A percentile compares a stretch with the other conserved stretches of the same genome.
These are phyloP conservation scores for Zygothrica quintamaculata DNA, from an alignment of 2,888 invertebrate genomes.

Conservation along the genomic window DNA sequence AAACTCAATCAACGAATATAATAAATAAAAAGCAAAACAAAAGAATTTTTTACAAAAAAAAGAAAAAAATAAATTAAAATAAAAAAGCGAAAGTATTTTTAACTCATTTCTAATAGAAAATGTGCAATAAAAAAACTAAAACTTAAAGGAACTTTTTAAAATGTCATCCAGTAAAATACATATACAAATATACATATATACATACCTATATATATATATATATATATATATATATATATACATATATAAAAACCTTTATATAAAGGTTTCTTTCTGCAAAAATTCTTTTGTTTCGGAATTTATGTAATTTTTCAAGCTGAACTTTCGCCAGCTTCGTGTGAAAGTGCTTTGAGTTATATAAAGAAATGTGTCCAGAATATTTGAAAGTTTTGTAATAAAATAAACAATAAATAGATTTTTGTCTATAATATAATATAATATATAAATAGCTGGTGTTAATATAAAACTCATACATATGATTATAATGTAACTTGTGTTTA, in stretches of 20 bases:
- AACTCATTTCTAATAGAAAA: not conserved
- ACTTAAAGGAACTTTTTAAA: conserved; percentile 58
- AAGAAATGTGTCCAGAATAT: conserved; percentile 55
- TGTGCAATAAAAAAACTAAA: not conserved
- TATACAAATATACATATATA: conserved; percentile 47
- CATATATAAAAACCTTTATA: conserved; percentile 17
- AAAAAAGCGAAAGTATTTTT: conserved; percentile 8
- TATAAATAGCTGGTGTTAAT: not conserved
- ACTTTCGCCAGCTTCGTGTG: conserved; percentile 66
- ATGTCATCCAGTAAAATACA: conserved; percentile 53
- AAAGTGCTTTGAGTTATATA: conserved; percentile 65
- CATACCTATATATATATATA: conserved; percentile 5
- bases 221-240: conserved; percentile 17
- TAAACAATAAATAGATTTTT: conserved; percentile 30
- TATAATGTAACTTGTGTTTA: conserved; percentile 43
- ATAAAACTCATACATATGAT: conserved; percentile 44
- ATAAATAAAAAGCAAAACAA: conserved; percentile 4
- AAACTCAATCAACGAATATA: too few relatives aligned
- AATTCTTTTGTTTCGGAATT: conserved; percentile 55
- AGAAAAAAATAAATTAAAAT: conserved; percentile 1
- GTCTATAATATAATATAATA: conserved; percentile 13
- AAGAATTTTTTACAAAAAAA: conserved; percentile 2
- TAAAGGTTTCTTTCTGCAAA: conserved; percentile 18
- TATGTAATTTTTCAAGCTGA: conserved; percentile 58
- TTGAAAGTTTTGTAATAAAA: conserved; percentile 55